phyloP scores from a whole-genome alignment of 2,113 vertebrate genomes.

The Colossoma macropomum region DNA sequence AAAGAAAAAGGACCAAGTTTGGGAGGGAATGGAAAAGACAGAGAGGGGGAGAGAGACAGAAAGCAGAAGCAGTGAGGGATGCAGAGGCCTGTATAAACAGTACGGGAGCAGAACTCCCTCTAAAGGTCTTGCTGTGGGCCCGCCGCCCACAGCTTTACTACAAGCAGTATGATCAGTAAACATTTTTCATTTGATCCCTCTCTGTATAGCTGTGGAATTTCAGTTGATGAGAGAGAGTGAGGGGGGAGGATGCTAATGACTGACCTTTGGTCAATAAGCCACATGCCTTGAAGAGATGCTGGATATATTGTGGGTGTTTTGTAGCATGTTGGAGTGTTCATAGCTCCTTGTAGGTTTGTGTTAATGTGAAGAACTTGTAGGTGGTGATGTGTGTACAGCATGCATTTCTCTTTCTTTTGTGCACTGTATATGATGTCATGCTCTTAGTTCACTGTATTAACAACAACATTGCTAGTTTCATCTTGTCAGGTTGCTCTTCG shows the following conservation, averaged over 20 bases:
- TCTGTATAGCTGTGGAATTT: slow-evolving; percentile 23
- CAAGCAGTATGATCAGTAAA: slow-evolving; percentile 38
- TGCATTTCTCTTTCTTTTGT: not conserved
- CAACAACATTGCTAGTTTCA: no score
- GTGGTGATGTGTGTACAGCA: not conserved
- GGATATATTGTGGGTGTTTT: not conserved
- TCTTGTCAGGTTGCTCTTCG: no score
- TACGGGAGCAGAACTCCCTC: slow-evolving; percentile 18
- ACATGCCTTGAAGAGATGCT: not conserved
- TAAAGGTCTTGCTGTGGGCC: not conserved
- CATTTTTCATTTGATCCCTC: slow-evolving; percentile 35
- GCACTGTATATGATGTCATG: not conserved
- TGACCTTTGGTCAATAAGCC: not conserved
- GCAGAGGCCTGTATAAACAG: slow-evolving; percentile 56
- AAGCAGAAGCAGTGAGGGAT: slow-evolving; percentile 43
- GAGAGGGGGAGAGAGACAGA: not conserved
- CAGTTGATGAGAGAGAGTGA: not conserved
- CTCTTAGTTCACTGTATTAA: no score
- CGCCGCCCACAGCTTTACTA: slow-evolving; percentile 11
- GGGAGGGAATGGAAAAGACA: slow-evolving; percentile 28
- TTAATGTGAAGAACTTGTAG: not conserved
- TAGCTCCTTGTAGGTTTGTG: not conserved
- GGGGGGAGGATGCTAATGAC: not conserved
- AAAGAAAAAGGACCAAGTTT: not conserved
- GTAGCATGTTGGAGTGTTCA: not conserved